These are phyloP conservation scores for Zoanthus solanderi DNA, from an alignment of 92 coral and sea anemone genomes.

Conservation along the genomic window DNA sequence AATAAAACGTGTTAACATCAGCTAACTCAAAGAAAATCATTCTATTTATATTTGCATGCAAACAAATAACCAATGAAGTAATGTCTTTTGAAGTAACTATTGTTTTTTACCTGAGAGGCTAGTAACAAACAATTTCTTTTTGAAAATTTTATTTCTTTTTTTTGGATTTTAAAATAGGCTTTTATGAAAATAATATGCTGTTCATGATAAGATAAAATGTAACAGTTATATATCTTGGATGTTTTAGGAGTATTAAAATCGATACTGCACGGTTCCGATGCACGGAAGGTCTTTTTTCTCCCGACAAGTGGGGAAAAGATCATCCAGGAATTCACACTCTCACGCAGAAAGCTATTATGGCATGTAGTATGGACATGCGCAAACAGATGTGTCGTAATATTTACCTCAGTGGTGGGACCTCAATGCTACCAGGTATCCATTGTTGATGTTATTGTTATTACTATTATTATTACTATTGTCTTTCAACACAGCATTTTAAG, in stretches of 20 bases:
- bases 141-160: not conserved
- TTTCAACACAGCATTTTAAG: too few relatives aligned
- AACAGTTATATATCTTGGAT: not conserved
- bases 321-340: conserved; percentile 86
- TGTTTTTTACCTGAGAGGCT: conserved; percentile 11
- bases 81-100: not conserved
- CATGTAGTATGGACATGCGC: conserved; percentile 94
- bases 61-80: not conserved
- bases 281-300: conserved; percentile 91
- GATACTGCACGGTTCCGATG: conserved; percentile 93
- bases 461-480: too few relatives aligned
- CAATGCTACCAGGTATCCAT: conserved; percentile 80
- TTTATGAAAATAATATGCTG: not conserved
- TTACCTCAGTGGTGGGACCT: conserved; percentile 89
- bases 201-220: not conserved
- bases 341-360: conserved; percentile 92
- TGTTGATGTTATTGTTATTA: too few relatives aligned
- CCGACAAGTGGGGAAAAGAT: conserved; percentile 94
- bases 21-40: too few relatives aligned
- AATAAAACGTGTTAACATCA: too few relatives aligned
- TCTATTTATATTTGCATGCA: too few relatives aligned
- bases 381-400: conserved; percentile 94
- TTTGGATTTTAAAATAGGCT: not conserved
- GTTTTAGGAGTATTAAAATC: conserved; percentile 73
- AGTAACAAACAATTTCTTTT: not conserved